Evolutionary conservation across 2,113 vertebrate species (phyloP).

Genomic region (Phrynocephalus versicolor): DNA sequence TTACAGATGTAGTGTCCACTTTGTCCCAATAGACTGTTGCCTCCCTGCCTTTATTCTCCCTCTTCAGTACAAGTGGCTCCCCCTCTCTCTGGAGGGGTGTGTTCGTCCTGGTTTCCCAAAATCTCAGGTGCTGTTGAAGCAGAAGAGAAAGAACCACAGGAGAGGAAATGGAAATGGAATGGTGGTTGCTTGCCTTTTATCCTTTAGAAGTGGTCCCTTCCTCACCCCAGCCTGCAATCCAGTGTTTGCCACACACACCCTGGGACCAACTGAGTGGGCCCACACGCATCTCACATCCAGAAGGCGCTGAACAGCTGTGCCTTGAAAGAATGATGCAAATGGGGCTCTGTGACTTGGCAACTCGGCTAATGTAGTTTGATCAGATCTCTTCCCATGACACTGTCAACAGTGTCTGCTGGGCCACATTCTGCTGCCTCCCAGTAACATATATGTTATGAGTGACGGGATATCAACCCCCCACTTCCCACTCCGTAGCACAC

Average conservation of each 20-base stretch:
- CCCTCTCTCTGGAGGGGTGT: not conserved
- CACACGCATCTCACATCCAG: accelerated
- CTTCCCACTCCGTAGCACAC: not conserved
- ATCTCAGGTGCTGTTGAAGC: not conserved
- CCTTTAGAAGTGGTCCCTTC: slow-evolving; percentile 9
- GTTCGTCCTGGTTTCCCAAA: slow-evolving; percentile 3
- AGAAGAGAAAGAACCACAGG: slow-evolving; percentile 23
- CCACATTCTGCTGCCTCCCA: slow-evolving; percentile 33
- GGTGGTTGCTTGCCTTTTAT: slow-evolving; percentile 8
- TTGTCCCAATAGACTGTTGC: not conserved
- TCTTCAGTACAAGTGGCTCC: not conserved
- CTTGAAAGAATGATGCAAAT: not conserved
- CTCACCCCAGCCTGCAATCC: slow-evolving; percentile 17
- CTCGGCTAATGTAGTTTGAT: slow-evolving; percentile 10
- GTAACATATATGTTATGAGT: slow-evolving; percentile 16
- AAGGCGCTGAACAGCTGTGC: not conserved
- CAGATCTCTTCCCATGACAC: not conserved
- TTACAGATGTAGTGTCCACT: no score
- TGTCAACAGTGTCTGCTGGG: slow-evolving; percentile 5
- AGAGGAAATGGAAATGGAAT: not conserved
- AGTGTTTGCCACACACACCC: not conserved
- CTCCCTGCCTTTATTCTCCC: not conserved
- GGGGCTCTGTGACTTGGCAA: not conserved
- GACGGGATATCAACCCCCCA: not conserved
- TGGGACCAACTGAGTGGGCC: not conserved